phyloP scores from a whole-genome alignment of 1,140 invertebrate species.

The Tetragonula clypearis region DNA sequence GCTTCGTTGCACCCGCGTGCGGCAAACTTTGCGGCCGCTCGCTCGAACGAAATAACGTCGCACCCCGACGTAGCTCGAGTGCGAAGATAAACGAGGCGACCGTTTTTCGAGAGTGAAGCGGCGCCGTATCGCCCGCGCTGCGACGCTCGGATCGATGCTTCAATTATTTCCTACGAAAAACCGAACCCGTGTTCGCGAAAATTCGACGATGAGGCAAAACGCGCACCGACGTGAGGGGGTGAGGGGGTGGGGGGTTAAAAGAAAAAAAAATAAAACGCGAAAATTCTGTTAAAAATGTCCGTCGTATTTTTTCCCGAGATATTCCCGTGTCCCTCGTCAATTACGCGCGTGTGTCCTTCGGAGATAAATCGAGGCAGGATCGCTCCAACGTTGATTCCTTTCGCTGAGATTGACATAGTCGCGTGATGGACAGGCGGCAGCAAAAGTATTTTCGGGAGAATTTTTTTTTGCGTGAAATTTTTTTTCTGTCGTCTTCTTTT shows the following conservation, averaged over 20 bases:
- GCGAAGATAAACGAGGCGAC: conserved; percentile 25
- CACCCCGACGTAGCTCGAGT: not conserved
- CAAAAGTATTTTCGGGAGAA: not conserved
- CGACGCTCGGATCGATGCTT: not conserved
- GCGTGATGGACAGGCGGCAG: not conserved
- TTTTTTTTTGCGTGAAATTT: not conserved
- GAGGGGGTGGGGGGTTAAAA: too few species aligned
- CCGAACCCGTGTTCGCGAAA: not conserved
- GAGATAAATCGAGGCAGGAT: not conserved
- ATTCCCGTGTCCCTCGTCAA: not conserved
- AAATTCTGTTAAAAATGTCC: not conserved
- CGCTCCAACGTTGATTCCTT: not conserved
- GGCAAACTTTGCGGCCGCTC: conserved; percentile 23
- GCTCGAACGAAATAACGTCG: conserved; percentile 22
- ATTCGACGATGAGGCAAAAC: not conserved
- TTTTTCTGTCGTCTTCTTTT: too few species aligned
- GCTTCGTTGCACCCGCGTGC: not conserved
- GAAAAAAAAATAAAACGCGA: not conserved
- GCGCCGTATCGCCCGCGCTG: not conserved
- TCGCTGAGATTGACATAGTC: not conserved
- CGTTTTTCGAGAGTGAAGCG: not conserved
- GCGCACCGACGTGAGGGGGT: too few species aligned
- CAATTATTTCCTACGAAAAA: not conserved
- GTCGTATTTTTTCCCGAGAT: not conserved
- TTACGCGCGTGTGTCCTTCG: not conserved